Base-by-base conservation (phyloP, 2,888 invertebrate species). In the Erebia palarica region DNA sequence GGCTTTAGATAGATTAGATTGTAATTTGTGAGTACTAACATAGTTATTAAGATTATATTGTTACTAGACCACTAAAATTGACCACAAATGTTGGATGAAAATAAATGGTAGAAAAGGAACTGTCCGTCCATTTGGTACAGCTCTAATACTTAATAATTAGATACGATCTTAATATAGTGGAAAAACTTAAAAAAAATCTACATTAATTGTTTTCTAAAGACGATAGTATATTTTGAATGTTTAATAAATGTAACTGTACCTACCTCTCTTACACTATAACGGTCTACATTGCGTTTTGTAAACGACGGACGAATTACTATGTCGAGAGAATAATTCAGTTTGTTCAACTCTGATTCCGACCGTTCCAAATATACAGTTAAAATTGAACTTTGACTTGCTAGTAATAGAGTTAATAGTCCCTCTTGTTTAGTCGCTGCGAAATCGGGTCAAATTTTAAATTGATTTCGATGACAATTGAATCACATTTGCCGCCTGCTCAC, bases 391-490 rank as follows among this genome's bases (percentile, higher is more conserved):
- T 77, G 74, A 64, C 68, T 27, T 70, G 21, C 13, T 58, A 10
- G 66, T 60, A 53, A 72, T 74, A 76, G 18, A 63, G 57, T 65
- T 42, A 51, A 60, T 47, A 55, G 68, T 68, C 47, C 44, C 27
- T 14, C 13, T 69, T 61, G 67, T 44, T 11, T 44, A 11, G 14
- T 58, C 0, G 27, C 27, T 59, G 44, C 59, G 70, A 75, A 79
- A 77, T 74, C 75, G 77, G 78, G 79, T 77, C 78, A 76, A 74
- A 76, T 76, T 78, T 76, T 74, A 73, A 78, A 79, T 76, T 76
- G 70, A 75, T 75, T 77, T 76, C 76, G 74, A 79, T 77, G 78
- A 77, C 80, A 80, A 79, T 81, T 78, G 78, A 77, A 76, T 78
- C 75, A 77, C 72, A 73, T 72, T 75, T 73, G 69, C 36, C 68